Conservation (phyloP, 2,888 invertebrate species). For the Phytoseiulus persimilis region DNA sequence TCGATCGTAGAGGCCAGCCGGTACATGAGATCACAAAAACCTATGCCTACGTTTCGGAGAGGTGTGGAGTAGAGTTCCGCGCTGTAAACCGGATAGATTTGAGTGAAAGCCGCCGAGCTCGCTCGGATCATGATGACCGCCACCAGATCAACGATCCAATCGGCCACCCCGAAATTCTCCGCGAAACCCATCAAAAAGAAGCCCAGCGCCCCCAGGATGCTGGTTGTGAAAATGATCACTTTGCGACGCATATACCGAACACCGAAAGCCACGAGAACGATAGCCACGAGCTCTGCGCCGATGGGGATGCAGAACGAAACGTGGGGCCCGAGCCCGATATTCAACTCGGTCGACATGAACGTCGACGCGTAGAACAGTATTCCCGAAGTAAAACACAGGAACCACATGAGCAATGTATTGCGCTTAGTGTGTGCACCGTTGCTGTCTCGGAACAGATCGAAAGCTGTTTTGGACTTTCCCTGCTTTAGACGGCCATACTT, state of each 20-base stretch:
- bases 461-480: constrained; percentile 25
- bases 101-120: constrained; percentile 34
- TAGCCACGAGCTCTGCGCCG: constrained; percentile 9
- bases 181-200: constrained; percentile 33
- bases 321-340: constrained; percentile 31
- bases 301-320: constrained; percentile 20
- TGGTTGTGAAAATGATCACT: constrained; percentile 29
- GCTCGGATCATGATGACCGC: constrained; percentile 33
- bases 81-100: constrained; percentile 35
- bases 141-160: constrained; percentile 11
- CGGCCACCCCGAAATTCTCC: constrained; percentile 21
- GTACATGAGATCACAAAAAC: constrained; percentile 35
- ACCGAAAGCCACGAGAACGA: constrained; percentile 12
- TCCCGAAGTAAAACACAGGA: constrained; percentile 28
- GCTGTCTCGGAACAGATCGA: constrained; percentile 29
- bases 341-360: constrained; percentile 33
- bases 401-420: constrained; percentile 34
- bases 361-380: constrained; percentile 36
- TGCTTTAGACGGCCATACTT: constrained; percentile 37
- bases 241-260: constrained; percentile 27
- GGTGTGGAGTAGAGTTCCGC: constrained; percentile 34
- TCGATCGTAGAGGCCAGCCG: constrained; percentile 36
- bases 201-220: constrained; percentile 24
- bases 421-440: constrained; percentile 21
- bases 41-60: constrained; percentile 26